Evolutionary conservation across 2,888 invertebrate genomes (phyloP).

Genomic region (Meliscaeva auricollis): DNA sequence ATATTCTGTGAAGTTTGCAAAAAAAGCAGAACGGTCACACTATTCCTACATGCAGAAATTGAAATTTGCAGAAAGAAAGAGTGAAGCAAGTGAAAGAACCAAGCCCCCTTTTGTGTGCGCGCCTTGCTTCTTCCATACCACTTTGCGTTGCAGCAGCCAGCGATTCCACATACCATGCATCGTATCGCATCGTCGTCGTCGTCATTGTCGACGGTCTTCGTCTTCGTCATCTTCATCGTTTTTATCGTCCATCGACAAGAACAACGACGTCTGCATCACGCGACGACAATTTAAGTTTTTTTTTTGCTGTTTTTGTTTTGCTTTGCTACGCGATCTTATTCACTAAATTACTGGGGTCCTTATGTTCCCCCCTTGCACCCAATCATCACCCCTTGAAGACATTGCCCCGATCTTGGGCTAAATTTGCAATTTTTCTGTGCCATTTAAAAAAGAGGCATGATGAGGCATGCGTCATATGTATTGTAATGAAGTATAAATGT

Average conservation of each 20-base stretch:
- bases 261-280: conserved; percentile 25
- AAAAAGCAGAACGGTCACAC: conserved; percentile 14
- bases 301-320: neutral
- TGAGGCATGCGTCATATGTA: conserved; percentile 58
- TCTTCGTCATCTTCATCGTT: neutral
- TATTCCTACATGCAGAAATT: conserved; percentile 9
- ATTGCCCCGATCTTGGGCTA: conserved; percentile 42
- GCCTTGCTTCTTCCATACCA: conserved; percentile 15
- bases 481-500: too few species aligned
- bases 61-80: conserved; percentile 15
- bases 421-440: conserved; percentile 52
- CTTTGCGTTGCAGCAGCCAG: conserved; percentile 1
- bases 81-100: conserved; percentile 44
- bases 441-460: conserved; percentile 41
- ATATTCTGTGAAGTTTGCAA: too few species aligned
- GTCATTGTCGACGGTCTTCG: neutral
- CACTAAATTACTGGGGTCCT: conserved; percentile 46
- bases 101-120: conserved; percentile 63
- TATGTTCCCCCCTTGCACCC: neutral
- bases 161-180: conserved; percentile 49
- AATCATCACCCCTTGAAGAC: conserved; percentile 11
- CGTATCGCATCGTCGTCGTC: neutral
- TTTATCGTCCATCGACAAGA: neutral
- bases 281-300: conserved; percentile 17
- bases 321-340: conserved; percentile 46